Evolutionary conservation across 1,140 invertebrate species (phyloP), one percentile per base, ranked within the genome.

Genomic region (Reticulitermes speratus): DNA sequence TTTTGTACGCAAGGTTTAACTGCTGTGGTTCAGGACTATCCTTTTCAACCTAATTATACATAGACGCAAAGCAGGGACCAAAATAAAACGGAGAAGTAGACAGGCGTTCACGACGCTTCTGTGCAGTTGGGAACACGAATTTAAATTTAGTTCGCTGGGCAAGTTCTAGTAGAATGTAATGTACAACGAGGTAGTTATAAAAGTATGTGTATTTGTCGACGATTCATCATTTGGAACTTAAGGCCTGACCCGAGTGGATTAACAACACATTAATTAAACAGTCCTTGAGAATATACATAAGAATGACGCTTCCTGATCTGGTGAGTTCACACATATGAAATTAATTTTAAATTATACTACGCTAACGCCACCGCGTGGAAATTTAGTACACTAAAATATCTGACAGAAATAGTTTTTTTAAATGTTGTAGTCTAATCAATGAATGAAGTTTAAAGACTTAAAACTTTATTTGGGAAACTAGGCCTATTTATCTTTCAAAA

Each of bases 1-100:
- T 55, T 75, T 75, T 65, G 59, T 25, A 30, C 65, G n/a, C 19
- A 55, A 19, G 52, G 48, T 48, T 16, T 12, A 12, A 48, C 48
- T 48, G 11, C 48, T 48, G 9, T 16, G 16, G 48, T 65, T 65
- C 1, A 65, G 59, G 8, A 65, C 59, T 23, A 23, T 3, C 59
- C 19, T 16, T 3, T 75, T 75, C 7, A 30, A 75, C 16, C 86
- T 52, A 48, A 86, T 83, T 85, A 59, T 81, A 87, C 86, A 87
- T 16, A 8, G 65, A 75, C 1, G 25, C 25, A 30, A 75, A 75
- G 65, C 65, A 30, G 65, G 11, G 65, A 75, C 65, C 65, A 75
- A 75, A 75, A 75, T 75, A 75, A 75, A 75, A 75, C 65, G 25
- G 65, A 75, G 25, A 11, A 8, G 65, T 30, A 30, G 65, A 75